These are phyloP conservation scores for Drosophila subpulchrella DNA, from an alignment of 1,140 invertebrate species.

Conservation along the genomic window DNA sequence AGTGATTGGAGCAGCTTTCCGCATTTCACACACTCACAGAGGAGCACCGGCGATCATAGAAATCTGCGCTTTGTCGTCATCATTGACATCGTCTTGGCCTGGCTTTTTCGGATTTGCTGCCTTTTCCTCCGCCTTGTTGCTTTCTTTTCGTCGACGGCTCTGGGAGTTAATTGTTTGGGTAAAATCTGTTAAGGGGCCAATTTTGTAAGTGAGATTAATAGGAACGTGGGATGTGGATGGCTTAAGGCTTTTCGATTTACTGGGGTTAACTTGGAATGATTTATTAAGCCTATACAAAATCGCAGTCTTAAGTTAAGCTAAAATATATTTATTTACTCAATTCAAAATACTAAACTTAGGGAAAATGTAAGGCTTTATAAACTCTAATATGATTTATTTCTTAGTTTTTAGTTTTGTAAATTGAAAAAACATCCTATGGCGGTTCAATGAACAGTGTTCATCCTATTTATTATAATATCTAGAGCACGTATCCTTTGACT, in stretches of 20 bases:
- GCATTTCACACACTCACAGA: conserved; percentile 64
- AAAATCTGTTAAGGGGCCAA: conserved; percentile 30
- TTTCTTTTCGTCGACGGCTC: conserved; percentile 40
- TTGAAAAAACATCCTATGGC: too few relatives aligned
- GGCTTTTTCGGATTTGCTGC: conserved; percentile 39
- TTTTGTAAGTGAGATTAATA: conserved; percentile 38
- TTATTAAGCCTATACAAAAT: not conserved
- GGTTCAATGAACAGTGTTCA: too few relatives aligned
- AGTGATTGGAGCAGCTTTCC: conserved; percentile 74
- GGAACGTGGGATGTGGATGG: not conserved
- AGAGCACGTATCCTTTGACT: too few relatives aligned
- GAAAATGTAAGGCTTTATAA: too few relatives aligned
- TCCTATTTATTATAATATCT: too few relatives aligned
- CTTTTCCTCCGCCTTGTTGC: conserved; percentile 33
- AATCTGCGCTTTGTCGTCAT: conserved; percentile 66
- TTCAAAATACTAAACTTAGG: too few relatives aligned
- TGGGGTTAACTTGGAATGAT: not conserved
- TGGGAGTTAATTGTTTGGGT: conserved; percentile 41
- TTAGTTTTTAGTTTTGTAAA: too few relatives aligned
- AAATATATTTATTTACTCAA: too few relatives aligned
- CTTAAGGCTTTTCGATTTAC: not conserved
- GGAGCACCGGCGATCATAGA: conserved; percentile 40
- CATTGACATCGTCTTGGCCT: conserved; percentile 43
- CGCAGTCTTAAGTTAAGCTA: too few relatives aligned
- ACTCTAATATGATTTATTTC: too few relatives aligned